phyloP scores from a whole-genome alignment of 1,140 invertebrate species.

The Bacillus rossius region DNA sequence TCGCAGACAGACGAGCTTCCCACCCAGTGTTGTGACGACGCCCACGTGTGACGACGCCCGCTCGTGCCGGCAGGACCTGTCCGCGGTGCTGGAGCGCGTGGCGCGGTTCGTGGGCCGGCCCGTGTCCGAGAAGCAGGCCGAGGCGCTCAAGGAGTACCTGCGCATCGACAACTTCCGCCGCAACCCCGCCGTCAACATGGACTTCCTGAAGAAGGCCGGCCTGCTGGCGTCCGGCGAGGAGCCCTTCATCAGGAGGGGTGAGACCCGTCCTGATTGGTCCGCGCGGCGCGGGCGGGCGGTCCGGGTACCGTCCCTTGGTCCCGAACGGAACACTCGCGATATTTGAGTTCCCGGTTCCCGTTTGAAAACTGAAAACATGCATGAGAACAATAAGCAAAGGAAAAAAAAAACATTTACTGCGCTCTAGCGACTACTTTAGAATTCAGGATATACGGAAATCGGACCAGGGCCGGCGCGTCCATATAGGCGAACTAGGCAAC shows the following conservation, averaged over 20 bases:
- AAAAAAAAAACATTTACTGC: too few relatives aligned
- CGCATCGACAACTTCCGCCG: conserved; percentile 41
- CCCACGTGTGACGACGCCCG: neutral
- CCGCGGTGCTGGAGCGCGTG: neutral
- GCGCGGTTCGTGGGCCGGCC: conserved; percentile 13
- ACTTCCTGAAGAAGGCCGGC: conserved; percentile 3
- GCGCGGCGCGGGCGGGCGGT: too few relatives aligned
- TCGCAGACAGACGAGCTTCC: neutral
- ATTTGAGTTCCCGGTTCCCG: too few relatives aligned
- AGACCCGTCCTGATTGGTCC: too few relatives aligned
- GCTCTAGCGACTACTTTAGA: too few relatives aligned
- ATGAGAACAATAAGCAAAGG: too few relatives aligned
- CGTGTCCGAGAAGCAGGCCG: conserved; percentile 2
- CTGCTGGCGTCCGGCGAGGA: conserved; percentile 9
- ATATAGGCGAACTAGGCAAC: too few relatives aligned
- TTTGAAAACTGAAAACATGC: too few relatives aligned
- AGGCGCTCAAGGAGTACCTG: conserved; percentile 27
- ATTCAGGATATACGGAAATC: too few relatives aligned
- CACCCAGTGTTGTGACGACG: neutral
- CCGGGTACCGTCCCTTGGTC: too few relatives aligned
- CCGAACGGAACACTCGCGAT: too few relatives aligned
- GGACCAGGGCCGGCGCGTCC: too few relatives aligned
- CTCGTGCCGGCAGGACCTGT: conserved; percentile 10
- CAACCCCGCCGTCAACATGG: conserved; percentile 30
- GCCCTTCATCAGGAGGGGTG: conserved; percentile 14